Base-by-base conservation (phyloP, 2,113 vertebrate species). In the Podilymbus podiceps region DNA sequence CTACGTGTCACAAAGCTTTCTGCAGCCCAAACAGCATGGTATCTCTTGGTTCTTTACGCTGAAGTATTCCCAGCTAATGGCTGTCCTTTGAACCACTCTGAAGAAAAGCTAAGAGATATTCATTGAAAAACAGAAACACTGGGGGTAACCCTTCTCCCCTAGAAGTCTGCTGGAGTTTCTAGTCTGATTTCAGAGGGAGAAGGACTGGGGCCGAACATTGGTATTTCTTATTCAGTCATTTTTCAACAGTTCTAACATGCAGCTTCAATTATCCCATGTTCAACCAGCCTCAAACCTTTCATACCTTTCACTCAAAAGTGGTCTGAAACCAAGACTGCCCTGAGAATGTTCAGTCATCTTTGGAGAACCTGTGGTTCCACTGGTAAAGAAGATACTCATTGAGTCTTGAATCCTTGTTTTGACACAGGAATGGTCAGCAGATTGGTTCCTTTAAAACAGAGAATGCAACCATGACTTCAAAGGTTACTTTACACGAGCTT, bases 301-400 rank as follows among this genome's bases (percentile, higher is more conserved):
- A 46, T 97, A 98, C 98, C 98, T 98, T 94, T 97, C 96, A 73
- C 97, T 97, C 81, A 98, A 77, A n/a, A 97, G 94, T 6, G 98
- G 97, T 56, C 98, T 98, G 38, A 98, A 76, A 42, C 98, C 98
- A 73, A 98, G 93, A 31, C 97, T 98, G 6, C 87, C 95, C 69
- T 86, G 98, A 11, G 59, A 94, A 16, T 95, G 97, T 21, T 96
- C 97, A 33, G 95, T 85, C 99, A 99, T 99, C 94, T 98, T 99
- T 56, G 99, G 99, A 53, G 85, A 80, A 7, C 99, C 99, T 4
- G 98, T 98, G 27, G 98, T 98, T 69, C 99, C 99, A 55, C 99
- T 99, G 90, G 99, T 99, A 78, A 99, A 99, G 97, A 98, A 99
- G 88, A 99, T 98, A 40, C 11, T 72, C 98, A 98, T 97, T 3